Evolutionary conservation across 2,113 vertebrate genomes (phyloP), one percentile per base, ranked within the genome.

Genomic region (Vireo altiloquus): DNA sequence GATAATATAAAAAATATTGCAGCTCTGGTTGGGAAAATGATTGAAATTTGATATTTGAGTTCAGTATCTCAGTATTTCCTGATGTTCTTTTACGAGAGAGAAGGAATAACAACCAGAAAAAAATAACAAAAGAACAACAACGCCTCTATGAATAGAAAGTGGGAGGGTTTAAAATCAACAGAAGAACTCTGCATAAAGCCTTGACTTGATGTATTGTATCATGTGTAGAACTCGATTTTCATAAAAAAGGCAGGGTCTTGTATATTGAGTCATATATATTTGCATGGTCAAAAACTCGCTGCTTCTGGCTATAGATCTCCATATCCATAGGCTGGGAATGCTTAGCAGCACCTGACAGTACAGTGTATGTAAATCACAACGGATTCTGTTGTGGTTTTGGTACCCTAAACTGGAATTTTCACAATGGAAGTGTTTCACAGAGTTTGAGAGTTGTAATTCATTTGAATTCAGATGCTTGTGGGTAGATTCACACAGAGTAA

Each of bases 401-500:
- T 54, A 31, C 17, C 18, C 15, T 24, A 15, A 7, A 1, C 33
- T 71, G n/a, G 33, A 42, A 39, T 47, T 83, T 37, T 14, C 25
- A 23, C 18, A 83, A 18, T 4, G 23, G 15, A 24, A 19, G 2
- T 11, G 10, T 63, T 83, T 71, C 44, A 52, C 22, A 30, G 65
- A 72, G 27, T 23, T 24, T 72, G 15, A 76, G 27, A 3, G 1
- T 28, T 64, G 37, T 10, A 57, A 42, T 82, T 79, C 9, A 40
- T 64, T 92, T 86, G n/a, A 92, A 92, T 84, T 89, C 53, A 56
- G n/a, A 85, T 42, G 30, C 28, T 50, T 85, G 23, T 57, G 57
- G 53, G 24, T 63, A 87, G 30, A 84, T 71, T 78, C 24, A 64
- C n/a, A 65, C 5, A n/a, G 52, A 25, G 19, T 66, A 56, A 59